Percentiles rank a stretch among this genome's conserved stretches.
phyloP scores from a whole-genome alignment of 2,888 invertebrate genomes.

The Parasteatoda lunata region DNA sequence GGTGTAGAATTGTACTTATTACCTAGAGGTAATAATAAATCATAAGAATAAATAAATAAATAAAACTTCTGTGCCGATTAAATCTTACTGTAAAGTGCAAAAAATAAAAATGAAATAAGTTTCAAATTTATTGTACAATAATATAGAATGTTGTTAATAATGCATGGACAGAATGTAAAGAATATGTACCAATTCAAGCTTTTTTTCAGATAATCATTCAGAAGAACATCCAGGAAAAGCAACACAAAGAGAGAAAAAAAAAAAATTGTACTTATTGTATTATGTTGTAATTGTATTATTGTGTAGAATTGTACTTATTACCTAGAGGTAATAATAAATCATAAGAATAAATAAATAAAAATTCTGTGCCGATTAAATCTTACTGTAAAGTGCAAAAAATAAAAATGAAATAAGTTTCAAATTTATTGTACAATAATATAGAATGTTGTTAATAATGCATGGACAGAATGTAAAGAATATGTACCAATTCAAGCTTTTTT shows the following conservation, averaged over 20 bases:
- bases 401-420: not conserved
- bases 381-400: not conserved
- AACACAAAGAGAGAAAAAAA: no score
- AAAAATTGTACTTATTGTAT: no score
- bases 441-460: no score
- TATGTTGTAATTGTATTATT: no score
- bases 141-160: no score
- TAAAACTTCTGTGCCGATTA: not conserved
- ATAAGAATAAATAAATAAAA: slow-evolving; percentile 13
- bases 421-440: not conserved
- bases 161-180: no score
- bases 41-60: slow-evolving; percentile 12
- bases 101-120: not conserved
- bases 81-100: not conserved
- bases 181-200: no score
- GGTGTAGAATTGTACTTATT: slow-evolving; percentile 87
- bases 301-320: slow-evolving; percentile 85
- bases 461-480: no score
- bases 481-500: no score
- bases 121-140: not conserved
- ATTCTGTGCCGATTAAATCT: not conserved
- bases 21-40: slow-evolving; percentile 70
- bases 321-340: slow-evolving; percentile 69
- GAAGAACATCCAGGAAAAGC: no score
- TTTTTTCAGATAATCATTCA: no score